Percentiles rank a stretch among this genome's conserved stretches.
Evolutionary conservation across 35 echinoderm and acorn worm genomes (phyloP).

Genomic region (Apostichopus parvimensis): DNA sequence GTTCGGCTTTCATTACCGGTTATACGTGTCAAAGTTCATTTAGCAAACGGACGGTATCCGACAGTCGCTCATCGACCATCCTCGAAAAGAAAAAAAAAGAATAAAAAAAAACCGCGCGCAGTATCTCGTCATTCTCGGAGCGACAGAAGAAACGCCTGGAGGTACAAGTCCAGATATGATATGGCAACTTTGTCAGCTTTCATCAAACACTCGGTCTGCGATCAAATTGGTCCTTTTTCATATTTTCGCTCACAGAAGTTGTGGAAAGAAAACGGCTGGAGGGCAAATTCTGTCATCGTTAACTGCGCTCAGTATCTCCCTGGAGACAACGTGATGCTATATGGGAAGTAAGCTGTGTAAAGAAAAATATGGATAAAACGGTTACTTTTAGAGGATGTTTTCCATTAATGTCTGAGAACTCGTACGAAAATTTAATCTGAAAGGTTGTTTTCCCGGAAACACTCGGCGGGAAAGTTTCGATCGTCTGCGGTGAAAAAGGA

Average conservation of each 20-base stretch:
- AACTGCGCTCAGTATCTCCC: constrained; percentile 47
- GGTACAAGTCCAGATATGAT: constrained; percentile 49
- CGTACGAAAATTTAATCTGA: constrained; percentile 25
- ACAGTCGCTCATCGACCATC: constrained; percentile 33
- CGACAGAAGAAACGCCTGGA: constrained; percentile 50
- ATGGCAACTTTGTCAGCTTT: constrained; percentile 55
- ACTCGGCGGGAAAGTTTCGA: constrained; percentile 33
- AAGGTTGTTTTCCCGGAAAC: constrained; percentile 50
- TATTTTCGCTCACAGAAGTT: constrained; percentile 32
- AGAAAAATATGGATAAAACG: constrained; percentile 47
- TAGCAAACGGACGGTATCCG: constrained; percentile 40
- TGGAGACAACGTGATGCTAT: constrained; percentile 20
- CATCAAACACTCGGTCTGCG: constrained; percentile 46
- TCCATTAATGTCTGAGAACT: constrained; percentile 41
- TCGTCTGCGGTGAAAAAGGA: neutral
- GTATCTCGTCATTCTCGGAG: constrained; percentile 25
- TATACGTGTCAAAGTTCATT: constrained; percentile 58
- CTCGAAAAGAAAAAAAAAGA: neutral
- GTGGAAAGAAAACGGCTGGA: constrained; percentile 55
- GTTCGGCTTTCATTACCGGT: constrained; percentile 41
- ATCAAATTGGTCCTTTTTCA: constrained; percentile 36
- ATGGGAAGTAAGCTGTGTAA: constrained; percentile 26
- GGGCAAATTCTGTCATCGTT: constrained; percentile 64
- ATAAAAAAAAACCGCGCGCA: neutral
- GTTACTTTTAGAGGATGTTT: constrained; percentile 59